phyloP scores from a whole-genome alignment of 2,113 vertebrate genomes.

The Pedionomus torquatus region DNA sequence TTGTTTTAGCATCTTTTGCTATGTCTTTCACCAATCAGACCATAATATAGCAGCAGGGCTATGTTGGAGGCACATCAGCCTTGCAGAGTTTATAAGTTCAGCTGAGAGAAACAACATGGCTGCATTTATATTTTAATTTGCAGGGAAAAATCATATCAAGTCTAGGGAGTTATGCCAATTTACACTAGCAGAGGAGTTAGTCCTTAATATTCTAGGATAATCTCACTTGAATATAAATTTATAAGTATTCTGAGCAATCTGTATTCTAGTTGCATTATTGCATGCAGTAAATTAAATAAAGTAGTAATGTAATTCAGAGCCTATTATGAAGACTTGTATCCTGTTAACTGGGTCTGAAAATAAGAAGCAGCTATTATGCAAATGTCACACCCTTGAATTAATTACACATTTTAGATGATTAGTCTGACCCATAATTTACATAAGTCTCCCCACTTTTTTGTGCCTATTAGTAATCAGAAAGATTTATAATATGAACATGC shows the following conservation, averaged over 20 bases:
- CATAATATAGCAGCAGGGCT: background rate
- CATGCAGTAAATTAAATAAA: constrained; percentile 9
- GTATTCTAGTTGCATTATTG: background rate
- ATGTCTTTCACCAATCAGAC: accelerated
- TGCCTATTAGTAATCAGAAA: background rate
- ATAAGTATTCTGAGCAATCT: background rate
- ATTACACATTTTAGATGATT: constrained; percentile 10
- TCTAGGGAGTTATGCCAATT: background rate
- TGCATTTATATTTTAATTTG: background rate
- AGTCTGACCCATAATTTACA: background rate
- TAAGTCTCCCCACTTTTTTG: background rate
- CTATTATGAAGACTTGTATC: constrained; percentile 11
- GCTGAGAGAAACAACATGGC: background rate
- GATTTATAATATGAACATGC: background rate
- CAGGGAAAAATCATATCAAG: background rate
- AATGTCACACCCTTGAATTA: constrained; percentile 43
- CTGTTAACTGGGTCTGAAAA: constrained; percentile 30
- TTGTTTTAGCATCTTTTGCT: background rate
- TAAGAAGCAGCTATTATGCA: constrained; percentile 39
- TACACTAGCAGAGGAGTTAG: background rate
- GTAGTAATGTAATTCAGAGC: background rate
- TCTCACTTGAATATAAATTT: background rate
- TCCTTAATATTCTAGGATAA: background rate
- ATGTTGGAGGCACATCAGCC: background rate
- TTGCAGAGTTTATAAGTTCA: background rate